Evolutionary conservation across 2,797 vertebrate genomes (phyloP), one percentile per base, ranked within the genome.

Genomic region (Neosalanx taihuensis): DNA sequence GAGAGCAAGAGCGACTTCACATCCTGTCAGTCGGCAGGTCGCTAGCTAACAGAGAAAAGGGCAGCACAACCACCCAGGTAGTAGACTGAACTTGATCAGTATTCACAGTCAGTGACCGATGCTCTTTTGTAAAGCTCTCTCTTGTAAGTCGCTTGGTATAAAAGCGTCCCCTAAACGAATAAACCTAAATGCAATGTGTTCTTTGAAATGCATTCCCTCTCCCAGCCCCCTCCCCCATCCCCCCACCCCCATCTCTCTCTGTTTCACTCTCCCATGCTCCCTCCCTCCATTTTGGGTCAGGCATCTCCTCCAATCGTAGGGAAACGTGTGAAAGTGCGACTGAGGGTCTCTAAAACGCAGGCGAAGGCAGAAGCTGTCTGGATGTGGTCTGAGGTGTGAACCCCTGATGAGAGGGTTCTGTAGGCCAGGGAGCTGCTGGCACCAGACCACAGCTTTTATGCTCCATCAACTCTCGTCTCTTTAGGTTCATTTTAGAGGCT

Each of bases 381-480:
- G 56, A 67, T 73, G 59, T 72, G 53, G 46, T 79, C 77, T 69
- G 75, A 64, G 58, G 72, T 71, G 78, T 72, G 68, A 84, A 87
- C 87, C 80, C 86, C 64, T 69, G 82, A 85, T 88, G 81, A 80
- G 67, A 76, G 71, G 78, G 75, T 75, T 80, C 56, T 78, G 77
- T 67, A 73, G 80, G 71, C 78, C 84, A 87, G 76, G 71, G 58
- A 76, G 71, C 76, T 76, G 72, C 29, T 61, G 29, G 69, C 51
- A 18, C 53, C 70, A 85, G 85, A 76, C 83, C 84, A 65, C 84
- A 76, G 76, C 26, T 83, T 74, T 61, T 78, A 80, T 78, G 53
- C 78, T 82, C 49, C 23, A 0, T 64, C 75, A 78, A 77, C 80
- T 70, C 75, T 76, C 66, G 72, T 72, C 73, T 64, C 31, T 69